phyloP scores from a whole-genome alignment of 2,888 invertebrate genomes.

The Muschampia staudingeri region DNA sequence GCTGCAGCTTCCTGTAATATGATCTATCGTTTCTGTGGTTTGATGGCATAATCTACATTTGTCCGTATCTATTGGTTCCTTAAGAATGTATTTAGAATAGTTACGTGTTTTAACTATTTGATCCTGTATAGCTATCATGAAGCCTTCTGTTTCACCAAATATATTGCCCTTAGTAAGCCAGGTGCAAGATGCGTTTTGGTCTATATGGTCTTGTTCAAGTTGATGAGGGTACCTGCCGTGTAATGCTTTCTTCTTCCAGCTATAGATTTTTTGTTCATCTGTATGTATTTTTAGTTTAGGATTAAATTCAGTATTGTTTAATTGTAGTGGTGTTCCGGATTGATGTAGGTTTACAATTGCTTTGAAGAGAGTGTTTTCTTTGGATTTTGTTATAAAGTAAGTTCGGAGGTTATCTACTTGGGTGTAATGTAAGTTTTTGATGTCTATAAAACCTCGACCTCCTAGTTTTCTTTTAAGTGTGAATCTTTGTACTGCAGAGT shows the following conservation, averaged over 20 bases:
- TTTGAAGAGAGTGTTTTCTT: neutral
- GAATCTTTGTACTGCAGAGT: slow-evolving; percentile 20
- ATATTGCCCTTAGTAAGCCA: slow-evolving; percentile 42
- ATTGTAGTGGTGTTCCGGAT: neutral
- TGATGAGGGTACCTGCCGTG: slow-evolving; percentile 38
- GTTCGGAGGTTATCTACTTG: slow-evolving; percentile 12
- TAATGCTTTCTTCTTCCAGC: slow-evolving; percentile 3
- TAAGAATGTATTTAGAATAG: slow-evolving; percentile 30
- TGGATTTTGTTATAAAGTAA: slow-evolving; percentile 14
- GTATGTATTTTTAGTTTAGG: slow-evolving; percentile 7
- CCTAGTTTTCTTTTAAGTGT: slow-evolving; percentile 26
- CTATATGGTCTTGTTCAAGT: slow-evolving; percentile 26
- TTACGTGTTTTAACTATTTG: slow-evolving; percentile 39
- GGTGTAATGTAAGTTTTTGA: slow-evolving; percentile 34
- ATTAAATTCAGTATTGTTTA: slow-evolving; percentile 10
- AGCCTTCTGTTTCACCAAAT: slow-evolving; percentile 35
- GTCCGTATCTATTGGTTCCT: slow-evolving; percentile 31
- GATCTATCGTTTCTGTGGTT: slow-evolving; percentile 35
- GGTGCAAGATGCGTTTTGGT: slow-evolving; percentile 19
- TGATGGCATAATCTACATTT: slow-evolving; percentile 42
- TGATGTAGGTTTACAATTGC: neutral
- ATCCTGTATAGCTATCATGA: slow-evolving; percentile 36
- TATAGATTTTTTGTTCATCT: neutral
- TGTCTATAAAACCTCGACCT: slow-evolving; percentile 30
- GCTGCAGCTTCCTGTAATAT: slow-evolving; percentile 47